phyloP scores from a whole-genome alignment of 2,888 invertebrate genomes.

The Drosophila infuscata region DNA sequence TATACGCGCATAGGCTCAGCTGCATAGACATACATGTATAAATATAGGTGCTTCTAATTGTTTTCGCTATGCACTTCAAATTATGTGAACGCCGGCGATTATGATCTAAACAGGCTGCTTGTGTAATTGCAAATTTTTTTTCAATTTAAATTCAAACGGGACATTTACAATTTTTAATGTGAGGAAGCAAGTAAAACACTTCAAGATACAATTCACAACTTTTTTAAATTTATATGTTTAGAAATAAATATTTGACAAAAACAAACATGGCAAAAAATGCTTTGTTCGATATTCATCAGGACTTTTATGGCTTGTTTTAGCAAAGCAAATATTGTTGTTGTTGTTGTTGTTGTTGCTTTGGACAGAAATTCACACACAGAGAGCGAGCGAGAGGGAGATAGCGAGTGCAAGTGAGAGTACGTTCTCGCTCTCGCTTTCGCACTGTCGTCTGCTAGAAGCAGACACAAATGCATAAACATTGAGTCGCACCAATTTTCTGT shows the following conservation, averaged over 20 bases:
- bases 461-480: constrained; percentile 48
- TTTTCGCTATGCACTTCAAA: not conserved
- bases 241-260: not conserved
- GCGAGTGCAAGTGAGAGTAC: not conserved
- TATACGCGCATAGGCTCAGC: not conserved
- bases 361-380: constrained; percentile 1
- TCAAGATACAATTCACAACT: not conserved
- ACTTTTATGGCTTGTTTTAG: constrained; percentile 64
- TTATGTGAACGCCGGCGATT: not conserved
- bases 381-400: not conserved
- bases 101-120: not conserved
- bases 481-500: constrained; percentile 41
- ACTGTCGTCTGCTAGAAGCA: constrained; percentile 14
- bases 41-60: not conserved
- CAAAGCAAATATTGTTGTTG: constrained; percentile 45
- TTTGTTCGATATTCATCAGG: constrained; percentile 18
- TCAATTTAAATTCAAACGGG: not conserved
- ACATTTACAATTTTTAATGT: not conserved
- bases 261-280: constrained; percentile 12
- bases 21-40: not conserved
- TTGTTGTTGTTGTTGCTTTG: constrained; percentile 36
- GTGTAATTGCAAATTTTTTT: not conserved
- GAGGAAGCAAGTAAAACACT: not conserved
- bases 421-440: not conserved
- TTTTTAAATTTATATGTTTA: not conserved